Evolutionary conservation across 2,797 vertebrate genomes (phyloP).

Genomic region (Ataeniobius toweri): DNA sequence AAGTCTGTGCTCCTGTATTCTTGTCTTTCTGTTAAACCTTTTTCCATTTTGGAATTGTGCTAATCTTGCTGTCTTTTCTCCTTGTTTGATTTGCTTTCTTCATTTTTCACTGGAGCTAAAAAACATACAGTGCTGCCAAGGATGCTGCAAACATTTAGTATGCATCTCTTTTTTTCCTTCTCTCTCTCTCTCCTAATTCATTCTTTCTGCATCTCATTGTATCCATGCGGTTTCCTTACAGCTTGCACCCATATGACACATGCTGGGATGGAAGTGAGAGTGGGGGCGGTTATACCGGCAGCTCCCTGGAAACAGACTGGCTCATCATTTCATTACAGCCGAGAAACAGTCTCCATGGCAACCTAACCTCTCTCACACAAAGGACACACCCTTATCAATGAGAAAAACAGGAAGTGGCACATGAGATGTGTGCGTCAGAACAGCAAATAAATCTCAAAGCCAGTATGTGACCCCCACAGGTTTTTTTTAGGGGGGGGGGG

Average conservation of each 20-base stretch:
- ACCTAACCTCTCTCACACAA: constrained; percentile 69
- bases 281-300: constrained; percentile 64
- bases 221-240: constrained; percentile 48
- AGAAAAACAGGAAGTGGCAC: constrained; percentile 70
- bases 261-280: constrained; percentile 51
- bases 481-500: neutral
- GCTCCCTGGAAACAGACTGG: constrained; percentile 72
- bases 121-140: constrained; percentile 30
- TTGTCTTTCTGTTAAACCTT: constrained; percentile 40
- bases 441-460: constrained; percentile 1
- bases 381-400: constrained; percentile 70
- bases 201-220: constrained; percentile 17
- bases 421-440: constrained; percentile 8
- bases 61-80: constrained; percentile 29
- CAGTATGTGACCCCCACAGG: neutral
- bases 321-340: constrained; percentile 69
- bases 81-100: constrained; percentile 7
- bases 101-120: constrained; percentile 22
- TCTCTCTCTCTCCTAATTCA: constrained; percentile 22
- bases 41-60: constrained; percentile 27
- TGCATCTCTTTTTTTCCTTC: constrained; percentile 26
- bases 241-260: constrained; percentile 45
- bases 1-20: constrained; percentile 37
- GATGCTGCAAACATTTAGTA: constrained; percentile 25
- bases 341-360: constrained; percentile 71